Percentiles rank a stretch among this genome's conserved stretches.
phyloP scores from a whole-genome alignment of 92 coral and sea anemone genomes.

The Muricea muricata region DNA sequence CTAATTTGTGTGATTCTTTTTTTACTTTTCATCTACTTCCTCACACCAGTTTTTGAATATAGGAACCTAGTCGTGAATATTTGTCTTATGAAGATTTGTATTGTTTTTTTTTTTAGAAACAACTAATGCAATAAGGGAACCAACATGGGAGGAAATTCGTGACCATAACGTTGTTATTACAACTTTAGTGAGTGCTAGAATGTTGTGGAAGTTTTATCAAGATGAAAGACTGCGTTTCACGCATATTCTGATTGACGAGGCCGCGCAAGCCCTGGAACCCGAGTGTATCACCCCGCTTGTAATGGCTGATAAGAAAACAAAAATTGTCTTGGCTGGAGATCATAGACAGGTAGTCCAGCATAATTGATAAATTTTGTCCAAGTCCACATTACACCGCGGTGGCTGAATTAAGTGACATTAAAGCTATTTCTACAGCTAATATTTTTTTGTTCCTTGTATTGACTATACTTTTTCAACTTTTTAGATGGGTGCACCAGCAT shows the following conservation, averaged over 20 bases:
- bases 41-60: too few species aligned
- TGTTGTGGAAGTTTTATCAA: slow-evolving; percentile 52
- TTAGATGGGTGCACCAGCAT: slow-evolving; percentile 67
- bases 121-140: slow-evolving; percentile 18
- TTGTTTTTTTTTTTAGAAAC: neutral
- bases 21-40: too few species aligned
- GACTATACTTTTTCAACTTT: too few species aligned
- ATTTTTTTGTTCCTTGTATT: too few species aligned
- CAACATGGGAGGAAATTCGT: slow-evolving; percentile 67
- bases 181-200: slow-evolving; percentile 77
- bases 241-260: slow-evolving; percentile 93
- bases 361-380: neutral
- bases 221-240: slow-evolving; percentile 58
- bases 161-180: slow-evolving; percentile 81
- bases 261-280: slow-evolving; percentile 95
- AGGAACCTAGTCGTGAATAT: too few species aligned
- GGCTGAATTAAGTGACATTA: too few species aligned
- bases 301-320: slow-evolving; percentile 83
- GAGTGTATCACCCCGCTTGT: slow-evolving; percentile 81
- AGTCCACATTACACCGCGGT: neutral
- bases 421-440: too few species aligned
- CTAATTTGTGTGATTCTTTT: too few species aligned
- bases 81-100: too few species aligned
- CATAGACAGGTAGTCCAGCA: slow-evolving; percentile 79
- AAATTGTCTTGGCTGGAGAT: slow-evolving; percentile 90